Evolutionary conservation across 2,888 invertebrate species (phyloP).

Genomic region (Scrobipalpa costella): DNA sequence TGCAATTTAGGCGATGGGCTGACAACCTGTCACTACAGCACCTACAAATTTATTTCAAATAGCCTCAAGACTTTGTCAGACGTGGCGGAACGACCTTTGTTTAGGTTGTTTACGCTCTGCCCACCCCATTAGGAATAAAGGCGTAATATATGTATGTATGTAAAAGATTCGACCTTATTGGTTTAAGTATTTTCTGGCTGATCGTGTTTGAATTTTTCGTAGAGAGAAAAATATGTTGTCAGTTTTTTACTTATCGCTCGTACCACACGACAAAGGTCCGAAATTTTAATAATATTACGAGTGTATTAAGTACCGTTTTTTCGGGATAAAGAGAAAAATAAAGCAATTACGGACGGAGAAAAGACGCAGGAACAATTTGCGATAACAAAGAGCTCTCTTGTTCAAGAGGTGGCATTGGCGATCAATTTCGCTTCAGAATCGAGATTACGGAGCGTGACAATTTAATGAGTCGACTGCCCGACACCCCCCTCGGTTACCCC

Average conservation of each 20-base stretch:
- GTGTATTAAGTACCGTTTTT: slow-evolving; percentile 24
- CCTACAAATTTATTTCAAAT: too few relatives aligned
- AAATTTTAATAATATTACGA: slow-evolving; percentile 29
- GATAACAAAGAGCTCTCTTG: slow-evolving; percentile 32
- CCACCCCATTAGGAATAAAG: too few relatives aligned
- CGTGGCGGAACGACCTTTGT: too few relatives aligned
- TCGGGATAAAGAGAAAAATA: slow-evolving; percentile 30
- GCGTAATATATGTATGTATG: neutral
- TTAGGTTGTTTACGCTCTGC: too few relatives aligned
- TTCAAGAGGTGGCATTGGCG: slow-evolving; percentile 30
- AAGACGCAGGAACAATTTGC: slow-evolving; percentile 33
- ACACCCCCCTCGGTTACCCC: slow-evolving; percentile 29
- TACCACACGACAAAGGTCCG: slow-evolving; percentile 25
- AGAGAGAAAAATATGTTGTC: too few relatives aligned
- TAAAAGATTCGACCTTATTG: neutral
- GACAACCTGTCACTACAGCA: too few relatives aligned
- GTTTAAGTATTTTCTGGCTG: neutral
- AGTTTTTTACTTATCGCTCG: neutral
- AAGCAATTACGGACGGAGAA: slow-evolving; percentile 31
- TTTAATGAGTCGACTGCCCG: slow-evolving; percentile 49
- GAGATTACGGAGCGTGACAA: slow-evolving; percentile 51
- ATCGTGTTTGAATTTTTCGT: too few relatives aligned
- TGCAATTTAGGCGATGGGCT: too few relatives aligned
- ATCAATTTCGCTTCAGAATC: slow-evolving; percentile 38
- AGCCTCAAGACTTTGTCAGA: too few relatives aligned